These are phyloP conservation scores for Florisuga fusca DNA, from an alignment of 2,797 vertebrate genomes.

Conservation along the genomic window DNA sequence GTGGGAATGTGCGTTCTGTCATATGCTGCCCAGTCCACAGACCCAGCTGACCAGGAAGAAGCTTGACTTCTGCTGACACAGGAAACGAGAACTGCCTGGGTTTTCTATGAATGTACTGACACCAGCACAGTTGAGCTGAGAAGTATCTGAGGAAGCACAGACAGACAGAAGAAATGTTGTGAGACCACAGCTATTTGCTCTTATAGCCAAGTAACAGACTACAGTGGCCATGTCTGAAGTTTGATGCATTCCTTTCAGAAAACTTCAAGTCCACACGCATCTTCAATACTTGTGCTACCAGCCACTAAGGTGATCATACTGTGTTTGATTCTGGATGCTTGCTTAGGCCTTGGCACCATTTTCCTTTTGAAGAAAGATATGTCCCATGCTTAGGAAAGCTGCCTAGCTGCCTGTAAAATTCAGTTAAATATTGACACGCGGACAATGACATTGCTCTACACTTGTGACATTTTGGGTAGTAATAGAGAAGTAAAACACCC, in stretches of 20 bases:
- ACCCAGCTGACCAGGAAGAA: background rate
- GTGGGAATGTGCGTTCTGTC: accelerated
- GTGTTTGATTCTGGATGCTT: background rate
- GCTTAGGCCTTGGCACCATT: background rate
- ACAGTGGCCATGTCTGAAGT: background rate
- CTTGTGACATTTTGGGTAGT: background rate
- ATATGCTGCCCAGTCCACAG: accelerated
- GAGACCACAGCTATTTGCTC: background rate
- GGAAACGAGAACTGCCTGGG: accelerated
- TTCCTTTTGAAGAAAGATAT: background rate
- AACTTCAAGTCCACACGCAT: accelerated
- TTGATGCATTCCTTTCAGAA: background rate
- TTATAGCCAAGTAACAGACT: background rate
- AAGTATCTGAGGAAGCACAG: background rate
- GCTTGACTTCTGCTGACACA: background rate
- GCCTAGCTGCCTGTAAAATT: background rate
- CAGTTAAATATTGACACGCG: background rate
- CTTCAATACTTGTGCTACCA: background rate
- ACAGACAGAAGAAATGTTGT: background rate
- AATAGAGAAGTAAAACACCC: background rate
- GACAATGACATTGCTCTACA: accelerated
- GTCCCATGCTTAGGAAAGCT: background rate
- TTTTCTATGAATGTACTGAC: background rate
- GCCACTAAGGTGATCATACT: background rate
- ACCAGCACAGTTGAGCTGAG: background rate